phyloP scores from a whole-genome alignment of 92 coral and sea anemone genomes.

The Pocillopora grandis region DNA sequence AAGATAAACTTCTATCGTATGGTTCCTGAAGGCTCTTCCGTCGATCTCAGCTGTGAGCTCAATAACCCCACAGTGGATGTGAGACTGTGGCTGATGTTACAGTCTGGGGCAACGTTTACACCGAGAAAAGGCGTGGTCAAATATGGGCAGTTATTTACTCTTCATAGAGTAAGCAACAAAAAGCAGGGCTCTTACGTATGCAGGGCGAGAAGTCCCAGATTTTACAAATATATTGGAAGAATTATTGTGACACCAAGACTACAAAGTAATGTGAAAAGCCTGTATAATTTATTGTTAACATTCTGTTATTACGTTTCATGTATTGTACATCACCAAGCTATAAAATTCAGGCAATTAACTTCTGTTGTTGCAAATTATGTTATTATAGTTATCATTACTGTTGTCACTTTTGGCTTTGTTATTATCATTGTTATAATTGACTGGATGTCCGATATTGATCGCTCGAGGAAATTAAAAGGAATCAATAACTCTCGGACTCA shows the following conservation, averaged over 20 bases:
- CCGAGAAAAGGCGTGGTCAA: slow-evolving; percentile 41
- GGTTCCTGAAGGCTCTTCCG: slow-evolving; percentile 43
- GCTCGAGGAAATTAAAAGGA: too few species aligned
- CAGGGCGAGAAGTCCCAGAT: slow-evolving; percentile 5
- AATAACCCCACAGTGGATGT: slow-evolving; percentile 36
- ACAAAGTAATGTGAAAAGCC: slow-evolving; percentile 7
- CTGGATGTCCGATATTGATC: too few species aligned
- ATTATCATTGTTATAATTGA: too few species aligned
- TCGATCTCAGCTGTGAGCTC: slow-evolving; percentile 61
- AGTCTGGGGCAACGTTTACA: slow-evolving; percentile 31
- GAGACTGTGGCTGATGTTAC: slow-evolving; percentile 28
- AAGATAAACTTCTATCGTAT: background rate
- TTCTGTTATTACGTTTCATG: too few species aligned
- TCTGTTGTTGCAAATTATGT: too few species aligned
- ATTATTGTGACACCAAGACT: background rate
- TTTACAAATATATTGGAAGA: slow-evolving; percentile 1
- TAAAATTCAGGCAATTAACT: too few species aligned
- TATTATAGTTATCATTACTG: too few species aligned
- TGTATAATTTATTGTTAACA: too few species aligned
- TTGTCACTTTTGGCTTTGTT: too few species aligned
- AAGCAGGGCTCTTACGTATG: slow-evolving; percentile 21
- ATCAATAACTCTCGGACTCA: too few species aligned
- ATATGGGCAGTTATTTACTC: slow-evolving; percentile 51
- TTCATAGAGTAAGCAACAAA: slow-evolving; percentile 22
- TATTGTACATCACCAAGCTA: too few species aligned